Evolutionary conservation across 2,113 vertebrate species (phyloP), one percentile per base, ranked within the genome.

Genomic region (Callocephalon fimbriatum): DNA sequence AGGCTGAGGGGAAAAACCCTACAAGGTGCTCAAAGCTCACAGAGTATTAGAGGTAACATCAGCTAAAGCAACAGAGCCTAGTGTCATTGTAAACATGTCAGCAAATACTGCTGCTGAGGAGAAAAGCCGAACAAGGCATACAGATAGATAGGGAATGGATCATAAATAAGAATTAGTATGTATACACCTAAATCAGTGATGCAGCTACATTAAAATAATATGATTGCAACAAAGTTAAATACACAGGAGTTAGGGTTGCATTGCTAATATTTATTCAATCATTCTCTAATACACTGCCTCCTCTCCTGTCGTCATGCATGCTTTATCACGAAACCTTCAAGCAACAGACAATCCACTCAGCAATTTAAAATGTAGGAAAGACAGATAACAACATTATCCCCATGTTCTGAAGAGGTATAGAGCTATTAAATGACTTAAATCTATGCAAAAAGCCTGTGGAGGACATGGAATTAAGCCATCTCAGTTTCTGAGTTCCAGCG

Each of bases 1-100:
- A 18, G 7, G 72, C 2, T 44, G 62, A 38, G 72, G 9, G 42
- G 27, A 65, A 89, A 66, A n/a, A 56, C 8, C 20, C 19, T 37
- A 35, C 32, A 35, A 58, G 32, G 14, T 48, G 20, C 38, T 89
- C 54, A 82, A 45, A 82, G 27, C 10, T 83, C n/a, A 53, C 2
- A 17, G 12, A 19, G 15, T n/a, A 51, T 56, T 71, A 56, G 20
- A 53, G 23, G 15, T 29, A 65, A 44, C 12, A 75, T 31, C 6
- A 31, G n/a, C 42, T 16, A 15, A 67, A 79, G 58, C 42, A 80
- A 56, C 8, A 9, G 15, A 63, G 22, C 44, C 7, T 10, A 25
- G 14, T 26, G 16, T 25, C 44, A 45, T 6, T 42, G 40, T 20
- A 75, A 94, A 74, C 0, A 0, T 4, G 18, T 29, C 47, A 67